Conservation (phyloP, 2,113 vertebrate species). For the Phylloscopus trochiloides region DNA sequence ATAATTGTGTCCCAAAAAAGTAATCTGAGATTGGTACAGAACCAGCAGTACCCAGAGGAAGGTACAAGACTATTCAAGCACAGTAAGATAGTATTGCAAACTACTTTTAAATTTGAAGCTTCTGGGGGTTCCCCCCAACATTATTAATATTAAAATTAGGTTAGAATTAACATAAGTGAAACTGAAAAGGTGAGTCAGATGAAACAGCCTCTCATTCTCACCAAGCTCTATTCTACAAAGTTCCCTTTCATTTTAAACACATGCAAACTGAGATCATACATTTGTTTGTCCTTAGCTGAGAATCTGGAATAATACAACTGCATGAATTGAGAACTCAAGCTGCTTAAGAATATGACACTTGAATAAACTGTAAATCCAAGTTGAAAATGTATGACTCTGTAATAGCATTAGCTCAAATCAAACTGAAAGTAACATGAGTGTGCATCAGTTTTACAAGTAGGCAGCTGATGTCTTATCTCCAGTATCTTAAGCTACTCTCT, state of each 20-base stretch:
- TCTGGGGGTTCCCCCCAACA: background rate
- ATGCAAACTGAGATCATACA: background rate
- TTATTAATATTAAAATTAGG: background rate
- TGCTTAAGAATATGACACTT: background rate
- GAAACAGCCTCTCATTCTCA: background rate
- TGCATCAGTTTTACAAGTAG: background rate
- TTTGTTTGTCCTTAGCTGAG: background rate
- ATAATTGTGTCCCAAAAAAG: background rate
- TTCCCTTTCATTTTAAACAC: background rate
- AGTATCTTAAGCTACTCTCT: background rate
- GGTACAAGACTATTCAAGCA: background rate
- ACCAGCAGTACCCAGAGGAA: background rate
- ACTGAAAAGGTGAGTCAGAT: background rate
- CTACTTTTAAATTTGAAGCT: background rate
- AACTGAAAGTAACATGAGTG: background rate
- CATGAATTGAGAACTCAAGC: background rate
- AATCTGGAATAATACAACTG: background rate
- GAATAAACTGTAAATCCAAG: background rate
- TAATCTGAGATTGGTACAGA: background rate
- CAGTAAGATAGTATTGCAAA: background rate
- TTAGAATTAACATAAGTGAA: background rate
- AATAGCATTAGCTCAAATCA: background rate
- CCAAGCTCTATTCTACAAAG: background rate
- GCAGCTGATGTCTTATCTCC: background rate
- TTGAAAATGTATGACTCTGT: background rate